Conservation (phyloP, 1,140 invertebrate genomes). For the Neodiprion pinetum region DNA sequence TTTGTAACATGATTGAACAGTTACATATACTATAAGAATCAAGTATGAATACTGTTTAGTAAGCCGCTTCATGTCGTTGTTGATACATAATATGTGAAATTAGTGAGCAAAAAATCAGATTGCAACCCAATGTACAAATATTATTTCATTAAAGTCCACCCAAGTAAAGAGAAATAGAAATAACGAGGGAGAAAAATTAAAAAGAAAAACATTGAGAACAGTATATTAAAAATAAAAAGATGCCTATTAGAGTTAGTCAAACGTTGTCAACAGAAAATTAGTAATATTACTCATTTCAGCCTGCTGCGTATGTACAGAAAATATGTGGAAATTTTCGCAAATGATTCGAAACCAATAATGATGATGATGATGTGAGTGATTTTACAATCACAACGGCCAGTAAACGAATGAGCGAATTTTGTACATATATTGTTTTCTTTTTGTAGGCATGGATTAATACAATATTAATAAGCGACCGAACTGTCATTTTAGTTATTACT, state of each 20-base stretch:
- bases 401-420: too few relatives aligned
- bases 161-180: constrained; percentile 33
- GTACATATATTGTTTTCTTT: too few relatives aligned
- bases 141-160: constrained; percentile 55
- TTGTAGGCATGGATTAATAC: too few relatives aligned
- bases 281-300: not conserved
- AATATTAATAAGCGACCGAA: too few relatives aligned
- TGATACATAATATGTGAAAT: not conserved
- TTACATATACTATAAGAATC: too few relatives aligned
- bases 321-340: too few relatives aligned
- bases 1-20: too few relatives aligned
- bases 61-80: too few relatives aligned
- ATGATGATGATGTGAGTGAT: not conserved
- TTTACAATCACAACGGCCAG: not conserved
- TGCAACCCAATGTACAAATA: constrained; percentile 39
- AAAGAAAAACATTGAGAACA: constrained; percentile 22
- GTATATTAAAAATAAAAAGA: constrained; percentile 25
- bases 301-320: too few relatives aligned
- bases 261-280: not conserved
- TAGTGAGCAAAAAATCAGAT: constrained; percentile 16
- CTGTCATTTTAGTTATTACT: too few relatives aligned
- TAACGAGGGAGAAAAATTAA: constrained; percentile 13
- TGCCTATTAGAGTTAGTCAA: constrained; percentile 10
- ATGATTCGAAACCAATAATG: too few relatives aligned
- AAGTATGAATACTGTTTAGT: too few relatives aligned